These are phyloP conservation scores for Mastomys natalensis DNA, from an alignment of 2,113 vertebrate species.

Conservation along the genomic window DNA sequence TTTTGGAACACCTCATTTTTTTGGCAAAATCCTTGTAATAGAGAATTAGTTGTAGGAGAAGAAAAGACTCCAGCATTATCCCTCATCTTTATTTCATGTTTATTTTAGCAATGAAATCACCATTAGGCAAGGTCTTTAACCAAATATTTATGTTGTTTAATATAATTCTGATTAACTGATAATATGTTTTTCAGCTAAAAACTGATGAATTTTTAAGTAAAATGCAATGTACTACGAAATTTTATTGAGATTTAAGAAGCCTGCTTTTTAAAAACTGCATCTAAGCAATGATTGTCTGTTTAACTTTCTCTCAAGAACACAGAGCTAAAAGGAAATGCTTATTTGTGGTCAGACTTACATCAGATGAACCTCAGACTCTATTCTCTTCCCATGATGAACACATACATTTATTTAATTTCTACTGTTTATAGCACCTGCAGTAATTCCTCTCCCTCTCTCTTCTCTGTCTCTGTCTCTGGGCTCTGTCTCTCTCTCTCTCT, in stretches of 20 bases:
- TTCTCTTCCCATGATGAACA: slow-evolving; percentile 74
- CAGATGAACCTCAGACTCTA: slow-evolving; percentile 65
- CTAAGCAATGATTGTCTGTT: slow-evolving; percentile 81
- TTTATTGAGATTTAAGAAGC: slow-evolving; percentile 81
- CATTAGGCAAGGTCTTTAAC: slow-evolving; percentile 66
- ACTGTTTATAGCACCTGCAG: slow-evolving; percentile 61
- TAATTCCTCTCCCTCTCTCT: background rate
- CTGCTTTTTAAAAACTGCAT: slow-evolving; percentile 82
- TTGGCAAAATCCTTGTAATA: slow-evolving; percentile 1
- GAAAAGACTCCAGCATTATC: slow-evolving; percentile 41
- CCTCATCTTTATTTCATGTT: slow-evolving; percentile 60
- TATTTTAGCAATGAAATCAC: slow-evolving; percentile 64
- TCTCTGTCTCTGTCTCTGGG: too few species aligned
- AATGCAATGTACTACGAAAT: slow-evolving; percentile 76
- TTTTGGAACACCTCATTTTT: background rate
- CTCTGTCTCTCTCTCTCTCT: too few species aligned
- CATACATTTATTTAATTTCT: slow-evolving; percentile 75
- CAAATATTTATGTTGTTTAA: slow-evolving; percentile 78
- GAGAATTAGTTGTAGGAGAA: slow-evolving; percentile 22
- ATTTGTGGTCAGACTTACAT: slow-evolving; percentile 79
- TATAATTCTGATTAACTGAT: slow-evolving; percentile 66
- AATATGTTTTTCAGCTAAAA: slow-evolving; percentile 78
- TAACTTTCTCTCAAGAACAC: slow-evolving; percentile 79
- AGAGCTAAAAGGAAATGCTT: slow-evolving; percentile 82
- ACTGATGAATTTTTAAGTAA: slow-evolving; percentile 80